Base-by-base conservation (phyloP, 2,113 vertebrate species). In the Felis chaus region DNA sequence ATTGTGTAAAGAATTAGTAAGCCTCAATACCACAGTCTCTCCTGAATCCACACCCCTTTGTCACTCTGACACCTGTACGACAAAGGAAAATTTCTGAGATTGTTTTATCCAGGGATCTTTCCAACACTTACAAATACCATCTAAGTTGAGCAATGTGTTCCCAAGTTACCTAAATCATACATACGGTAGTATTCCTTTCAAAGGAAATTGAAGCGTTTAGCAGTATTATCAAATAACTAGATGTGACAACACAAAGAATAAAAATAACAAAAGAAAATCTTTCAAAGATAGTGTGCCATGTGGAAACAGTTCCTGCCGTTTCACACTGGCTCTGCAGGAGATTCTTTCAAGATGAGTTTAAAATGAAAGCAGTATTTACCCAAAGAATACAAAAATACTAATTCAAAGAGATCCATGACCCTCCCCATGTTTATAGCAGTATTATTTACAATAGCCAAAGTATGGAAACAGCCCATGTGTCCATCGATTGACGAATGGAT, bases 191-290 rank as follows among this genome's bases (percentile, higher is more conserved):
- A 76, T 78, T 84, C 33, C 25, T 76, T 91, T 91, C 53, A 29
- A 79, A 94, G 79, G 89, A 89, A 74, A 86, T 36, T 87, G 73
- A 39, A 29, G 23, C n/a, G 18, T 73, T 69, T 9, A 68, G 36
- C 53, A 39, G 27, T 81, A 79, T 89, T 95, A 78, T 65, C 74
- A 94, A 93, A 80, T n/a, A 79, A 69, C n/a, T 63, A 45, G 14
- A 71, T 79, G 21, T 68, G 73, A 63, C 57, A 65, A 85, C 31
- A 94, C 53, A 91, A 96, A 93, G 45, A 79, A 82, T 61, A 93
- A 84, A 89, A 97, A 78, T 50, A 96, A 87, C 66, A 84, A 82
- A 95, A 94, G 71, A 65, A 95, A 91, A 19, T 1, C 61, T 81
- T 74, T 78, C 57, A 71, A 91, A 91, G 27, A 73, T 48, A 68